Conservation (phyloP, 2,797 vertebrate species). For the Hemibagrus guttatus region DNA sequence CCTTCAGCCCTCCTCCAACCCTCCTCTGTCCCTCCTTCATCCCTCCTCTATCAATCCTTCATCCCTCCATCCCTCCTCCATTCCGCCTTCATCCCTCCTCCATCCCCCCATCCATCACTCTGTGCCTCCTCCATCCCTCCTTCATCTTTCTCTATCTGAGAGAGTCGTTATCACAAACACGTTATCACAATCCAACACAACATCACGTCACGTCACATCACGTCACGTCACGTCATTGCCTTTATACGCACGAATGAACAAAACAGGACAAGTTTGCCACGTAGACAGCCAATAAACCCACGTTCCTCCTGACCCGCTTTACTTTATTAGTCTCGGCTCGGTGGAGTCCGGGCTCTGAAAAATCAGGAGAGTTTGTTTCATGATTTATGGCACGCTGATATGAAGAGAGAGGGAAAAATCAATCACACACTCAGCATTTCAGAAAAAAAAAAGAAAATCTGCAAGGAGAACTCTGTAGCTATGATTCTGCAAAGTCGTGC, state of each 20-base stretch:
- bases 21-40: too few relatives aligned
- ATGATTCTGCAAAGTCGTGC: slow-evolving; percentile 11
- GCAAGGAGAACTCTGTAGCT: neutral
- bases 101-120: too few relatives aligned
- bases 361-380: neutral
- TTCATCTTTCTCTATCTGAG: slow-evolving; percentile 52
- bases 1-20: too few relatives aligned
- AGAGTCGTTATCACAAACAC: slow-evolving; percentile 39
- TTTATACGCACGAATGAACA: neutral
- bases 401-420: slow-evolving; percentile 16
- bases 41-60: too few relatives aligned
- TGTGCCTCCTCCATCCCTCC: too few relatives aligned
- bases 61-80: too few relatives aligned
- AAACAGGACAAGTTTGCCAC: neutral
- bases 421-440: slow-evolving; percentile 14
- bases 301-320: neutral
- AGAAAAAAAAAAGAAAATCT: neutral
- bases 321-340: slow-evolving; percentile 16
- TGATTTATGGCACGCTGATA: slow-evolving; percentile 38
- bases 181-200: neutral
- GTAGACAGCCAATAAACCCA: neutral
- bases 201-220: neutral
- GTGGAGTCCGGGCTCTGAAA: neutral
- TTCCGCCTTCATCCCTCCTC: too few relatives aligned
- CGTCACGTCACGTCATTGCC: slow-evolving; percentile 45